Percentiles rank a stretch among this genome's conserved stretches.
These are phyloP conservation scores for Daubentonia madagascariensis DNA, from an alignment of 2,113 vertebrate genomes.

Conservation along the genomic window DNA sequence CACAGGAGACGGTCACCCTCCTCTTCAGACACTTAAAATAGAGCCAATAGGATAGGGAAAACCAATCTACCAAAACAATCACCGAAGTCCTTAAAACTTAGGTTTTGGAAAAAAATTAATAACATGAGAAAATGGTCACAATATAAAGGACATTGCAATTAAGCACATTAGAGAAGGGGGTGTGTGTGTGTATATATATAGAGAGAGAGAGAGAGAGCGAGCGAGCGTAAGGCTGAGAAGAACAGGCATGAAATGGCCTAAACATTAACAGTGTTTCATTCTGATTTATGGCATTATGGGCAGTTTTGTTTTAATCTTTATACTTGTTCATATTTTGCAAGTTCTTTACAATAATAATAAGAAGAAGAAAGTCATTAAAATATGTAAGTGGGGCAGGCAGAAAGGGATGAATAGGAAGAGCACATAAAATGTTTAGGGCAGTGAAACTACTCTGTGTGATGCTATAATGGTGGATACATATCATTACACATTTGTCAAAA, in stretches of 20 bases:
- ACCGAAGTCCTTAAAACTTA: not conserved
- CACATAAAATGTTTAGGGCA: not conserved
- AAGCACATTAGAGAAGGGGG: not conserved
- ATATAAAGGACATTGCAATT: not conserved
- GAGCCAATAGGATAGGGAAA: not conserved
- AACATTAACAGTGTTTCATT: not conserved
- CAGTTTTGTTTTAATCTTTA: not conserved
- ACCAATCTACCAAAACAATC: not conserved
- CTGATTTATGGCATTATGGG: not conserved
- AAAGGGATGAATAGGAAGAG: too few species aligned
- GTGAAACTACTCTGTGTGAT: not conserved
- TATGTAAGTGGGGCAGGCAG: not conserved
- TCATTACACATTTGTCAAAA: not conserved
- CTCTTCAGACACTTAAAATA: not conserved
- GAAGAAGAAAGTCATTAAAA: not conserved
- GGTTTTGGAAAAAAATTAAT: not conserved
- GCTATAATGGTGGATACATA: accelerated
- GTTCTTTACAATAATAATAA: not conserved
- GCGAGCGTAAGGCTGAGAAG: accelerated
- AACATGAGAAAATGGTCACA: not conserved
- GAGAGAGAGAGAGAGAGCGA: accelerated
- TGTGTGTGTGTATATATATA: not conserved
- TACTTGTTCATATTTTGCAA: not conserved
- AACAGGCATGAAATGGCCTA: not conserved
- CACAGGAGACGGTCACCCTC: not conserved